A percentile compares a stretch with the other conserved stretches of the same genome.
phyloP scores from a whole-genome alignment of 2,888 invertebrate genomes.

The Eilema caniola region DNA sequence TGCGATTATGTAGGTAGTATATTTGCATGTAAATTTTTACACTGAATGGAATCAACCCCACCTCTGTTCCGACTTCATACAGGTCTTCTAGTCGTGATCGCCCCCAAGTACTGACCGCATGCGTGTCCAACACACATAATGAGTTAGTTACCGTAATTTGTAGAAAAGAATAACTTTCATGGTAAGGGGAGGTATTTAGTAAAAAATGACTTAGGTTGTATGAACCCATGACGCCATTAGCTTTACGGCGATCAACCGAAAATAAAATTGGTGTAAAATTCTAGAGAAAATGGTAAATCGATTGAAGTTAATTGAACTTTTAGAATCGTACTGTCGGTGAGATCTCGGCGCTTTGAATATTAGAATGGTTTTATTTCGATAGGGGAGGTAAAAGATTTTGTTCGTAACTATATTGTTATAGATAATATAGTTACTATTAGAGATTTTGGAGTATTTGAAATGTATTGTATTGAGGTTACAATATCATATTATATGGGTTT shows the following conservation, averaged over 20 bases:
- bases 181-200: slow-evolving; percentile 16
- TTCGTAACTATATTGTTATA: no score
- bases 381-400: not conserved
- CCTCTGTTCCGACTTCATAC: not conserved
- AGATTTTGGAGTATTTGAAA: no score
- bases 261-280: not conserved
- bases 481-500: no score
- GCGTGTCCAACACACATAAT: slow-evolving; percentile 35
- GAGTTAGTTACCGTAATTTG: slow-evolving; percentile 23
- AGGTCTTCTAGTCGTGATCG: not conserved
- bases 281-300: slow-evolving; percentile 12
- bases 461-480: no score
- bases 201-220: slow-evolving; percentile 17
- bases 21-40: not conserved
- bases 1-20: not conserved
- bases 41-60: not conserved
- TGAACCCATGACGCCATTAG: not conserved
- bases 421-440: not conserved
- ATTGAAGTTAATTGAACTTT: slow-evolving; percentile 28
- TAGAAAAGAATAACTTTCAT: slow-evolving; percentile 11
- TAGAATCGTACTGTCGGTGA: not conserved
- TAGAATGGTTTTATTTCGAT: not conserved
- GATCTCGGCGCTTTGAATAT: not conserved
- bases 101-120: slow-evolving; percentile 20
- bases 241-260: slow-evolving; percentile 6